These are phyloP conservation scores for Hippocampus guttulatus DNA, from an alignment of 2,113 vertebrate genomes.

Conservation along the genomic window DNA sequence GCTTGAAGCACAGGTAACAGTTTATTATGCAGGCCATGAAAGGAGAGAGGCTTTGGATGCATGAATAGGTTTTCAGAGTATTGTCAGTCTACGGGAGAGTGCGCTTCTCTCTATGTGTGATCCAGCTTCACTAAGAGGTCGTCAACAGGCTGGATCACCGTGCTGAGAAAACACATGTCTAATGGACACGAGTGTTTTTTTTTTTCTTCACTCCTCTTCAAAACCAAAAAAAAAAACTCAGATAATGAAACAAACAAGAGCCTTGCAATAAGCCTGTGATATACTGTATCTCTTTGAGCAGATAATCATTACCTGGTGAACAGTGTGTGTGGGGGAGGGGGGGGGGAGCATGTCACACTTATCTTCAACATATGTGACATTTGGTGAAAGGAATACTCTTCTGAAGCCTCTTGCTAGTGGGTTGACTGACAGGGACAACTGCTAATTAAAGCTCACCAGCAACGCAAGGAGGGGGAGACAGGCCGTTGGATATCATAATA, in stretches of 20 bases:
- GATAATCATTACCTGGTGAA: conserved; percentile 49
- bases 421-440: conserved; percentile 30
- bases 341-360: conserved; percentile 8
- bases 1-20: conserved; percentile 7
- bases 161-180: conserved; percentile 43
- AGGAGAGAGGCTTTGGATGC: conserved; percentile 4
- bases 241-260: conserved; percentile 48
- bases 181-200: conserved; percentile 64
- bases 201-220: conserved; percentile 26
- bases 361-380: conserved; percentile 34
- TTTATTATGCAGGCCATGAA: conserved; percentile 6
- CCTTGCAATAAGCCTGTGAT: conserved; percentile 52
- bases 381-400: conserved; percentile 45
- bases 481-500: conserved; percentile 23
- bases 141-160: conserved; percentile 11
- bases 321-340: conserved; percentile 8
- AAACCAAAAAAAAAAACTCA: conserved; percentile 11
- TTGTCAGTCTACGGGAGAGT: conserved; percentile 50
- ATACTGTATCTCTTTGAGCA: conserved; percentile 51
- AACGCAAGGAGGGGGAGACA: conserved; percentile 9
- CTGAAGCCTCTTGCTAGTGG: conserved; percentile 23
- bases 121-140: conserved; percentile 33
- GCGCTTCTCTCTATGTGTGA: conserved; percentile 39
- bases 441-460: conserved; percentile 50
- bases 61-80: conserved; percentile 30